These are phyloP conservation scores for Ephestia elutella DNA, from an alignment of 1,140 invertebrate species.

Conservation along the genomic window DNA sequence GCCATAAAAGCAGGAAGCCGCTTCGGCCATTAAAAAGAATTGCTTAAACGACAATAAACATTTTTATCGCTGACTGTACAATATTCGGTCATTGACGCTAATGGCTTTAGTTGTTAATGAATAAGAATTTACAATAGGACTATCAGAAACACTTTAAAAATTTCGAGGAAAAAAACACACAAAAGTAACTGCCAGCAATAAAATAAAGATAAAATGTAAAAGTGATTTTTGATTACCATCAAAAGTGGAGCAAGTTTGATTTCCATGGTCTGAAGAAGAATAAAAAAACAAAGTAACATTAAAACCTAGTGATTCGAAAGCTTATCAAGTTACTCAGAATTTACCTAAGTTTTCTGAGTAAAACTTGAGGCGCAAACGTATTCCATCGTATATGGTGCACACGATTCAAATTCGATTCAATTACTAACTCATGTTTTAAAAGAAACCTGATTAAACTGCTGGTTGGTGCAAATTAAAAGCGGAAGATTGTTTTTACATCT, in stretches of 20 bases:
- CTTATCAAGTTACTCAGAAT: no score
- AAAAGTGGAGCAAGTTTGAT: no score
- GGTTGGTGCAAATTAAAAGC: conserved; percentile 20
- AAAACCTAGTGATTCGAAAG: no score
- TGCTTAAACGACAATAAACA: conserved; percentile 47
- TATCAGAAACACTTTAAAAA: neutral
- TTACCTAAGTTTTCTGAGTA: neutral
- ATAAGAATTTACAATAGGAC: neutral
- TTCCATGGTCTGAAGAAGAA: no score
- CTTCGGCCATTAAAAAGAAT: conserved; percentile 39
- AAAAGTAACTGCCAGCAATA: no score
- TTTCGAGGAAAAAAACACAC: neutral
- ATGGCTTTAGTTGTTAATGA: neutral
- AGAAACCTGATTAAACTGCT: conserved; percentile 32
- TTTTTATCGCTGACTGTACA: conserved; percentile 30
- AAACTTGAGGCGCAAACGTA: conserved; percentile 1
- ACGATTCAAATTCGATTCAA: conserved; percentile 41
- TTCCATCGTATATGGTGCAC: neutral
- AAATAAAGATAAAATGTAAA: no score
- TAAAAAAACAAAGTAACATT: no score
- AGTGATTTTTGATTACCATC: no score
- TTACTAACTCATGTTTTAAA: conserved; percentile 51
- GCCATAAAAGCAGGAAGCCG: conserved; percentile 33
- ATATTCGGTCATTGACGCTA: conserved; percentile 37
- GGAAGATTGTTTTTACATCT: no score